Conservation (phyloP, 2,888 invertebrate genomes). For the Conus canariensis region DNA sequence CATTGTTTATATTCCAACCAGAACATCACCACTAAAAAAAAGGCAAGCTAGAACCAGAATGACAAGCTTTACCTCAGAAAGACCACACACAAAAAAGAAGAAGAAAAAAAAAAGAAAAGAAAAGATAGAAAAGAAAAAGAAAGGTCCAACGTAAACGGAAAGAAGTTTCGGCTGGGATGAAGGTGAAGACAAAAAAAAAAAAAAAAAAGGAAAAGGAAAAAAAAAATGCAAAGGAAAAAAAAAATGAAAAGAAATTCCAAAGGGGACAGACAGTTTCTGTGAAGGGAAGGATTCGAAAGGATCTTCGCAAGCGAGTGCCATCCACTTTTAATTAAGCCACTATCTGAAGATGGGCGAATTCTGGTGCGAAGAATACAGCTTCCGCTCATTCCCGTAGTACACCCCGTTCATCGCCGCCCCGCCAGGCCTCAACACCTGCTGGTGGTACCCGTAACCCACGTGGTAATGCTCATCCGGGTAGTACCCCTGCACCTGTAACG, state of each 20-base stretch:
- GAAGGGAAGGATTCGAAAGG: background rate
- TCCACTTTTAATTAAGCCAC: background rate
- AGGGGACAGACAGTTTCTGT: too few relatives aligned
- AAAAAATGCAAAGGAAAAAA: background rate
- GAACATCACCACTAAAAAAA: too few relatives aligned
- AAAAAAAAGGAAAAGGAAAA: background rate
- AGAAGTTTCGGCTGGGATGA: too few relatives aligned
- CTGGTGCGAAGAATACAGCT: background rate
- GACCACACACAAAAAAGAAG: too few relatives aligned
- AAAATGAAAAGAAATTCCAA: background rate
- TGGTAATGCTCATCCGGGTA: background rate
- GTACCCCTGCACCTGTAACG: background rate
- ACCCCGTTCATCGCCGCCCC: background rate
- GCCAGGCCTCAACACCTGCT: background rate
- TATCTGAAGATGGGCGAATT: background rate
- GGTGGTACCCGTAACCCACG: background rate
- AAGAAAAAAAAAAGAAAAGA: too few relatives aligned
- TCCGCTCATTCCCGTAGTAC: background rate
- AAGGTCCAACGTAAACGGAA: too few relatives aligned
- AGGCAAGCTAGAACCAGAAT: too few relatives aligned
- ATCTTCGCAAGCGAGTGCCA: background rate
- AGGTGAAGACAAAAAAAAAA: too few relatives aligned
- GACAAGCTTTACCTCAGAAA: too few relatives aligned
- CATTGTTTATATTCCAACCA: too few relatives aligned
- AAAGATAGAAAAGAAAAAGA: too few relatives aligned